phyloP scores from a whole-genome alignment of 1,140 invertebrate genomes.

The Cephus cinctus region DNA sequence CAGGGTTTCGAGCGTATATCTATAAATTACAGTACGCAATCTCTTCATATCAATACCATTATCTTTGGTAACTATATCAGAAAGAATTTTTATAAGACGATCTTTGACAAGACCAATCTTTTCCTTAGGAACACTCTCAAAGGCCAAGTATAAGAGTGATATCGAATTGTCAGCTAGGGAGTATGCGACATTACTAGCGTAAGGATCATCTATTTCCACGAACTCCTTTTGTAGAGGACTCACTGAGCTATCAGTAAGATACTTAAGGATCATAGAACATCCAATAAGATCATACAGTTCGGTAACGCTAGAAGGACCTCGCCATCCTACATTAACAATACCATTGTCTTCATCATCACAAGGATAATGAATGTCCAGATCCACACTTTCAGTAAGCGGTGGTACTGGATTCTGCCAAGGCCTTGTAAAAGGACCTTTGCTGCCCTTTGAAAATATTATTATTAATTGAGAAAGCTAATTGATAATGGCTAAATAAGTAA shows the following conservation, averaged over 20 bases:
- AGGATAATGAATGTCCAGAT: constrained; percentile 67
- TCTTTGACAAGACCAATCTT: constrained; percentile 66
- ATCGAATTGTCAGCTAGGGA: constrained; percentile 72
- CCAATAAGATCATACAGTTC: constrained; percentile 62
- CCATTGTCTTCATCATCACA: constrained; percentile 86
- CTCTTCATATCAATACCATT: constrained; percentile 74
- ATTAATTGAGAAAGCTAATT: constrained; percentile 8
- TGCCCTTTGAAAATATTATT: constrained; percentile 50
- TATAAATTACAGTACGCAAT: constrained; percentile 70
- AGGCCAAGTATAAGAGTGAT: constrained; percentile 67
- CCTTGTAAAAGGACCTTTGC: constrained; percentile 61
- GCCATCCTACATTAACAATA: constrained; percentile 76
- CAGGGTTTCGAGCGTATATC: constrained; percentile 70
- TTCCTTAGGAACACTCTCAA: constrained; percentile 74
- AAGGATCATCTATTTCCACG: constrained; percentile 80
- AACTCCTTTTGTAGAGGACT: constrained; percentile 82
- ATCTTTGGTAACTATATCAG: constrained; percentile 49
- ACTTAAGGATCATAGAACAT: constrained; percentile 74
- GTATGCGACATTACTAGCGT: constrained; percentile 73
- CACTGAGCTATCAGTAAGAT: constrained; percentile 80
- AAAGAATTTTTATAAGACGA: constrained; percentile 62
- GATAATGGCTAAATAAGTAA: constrained; percentile 5
- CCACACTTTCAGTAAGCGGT: constrained; percentile 58
- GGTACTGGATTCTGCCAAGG: constrained; percentile 77
- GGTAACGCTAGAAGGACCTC: constrained; percentile 71